Evolutionary conservation across 2,797 vertebrate species (phyloP), one percentile per base, ranked within the genome.

Genomic region (Smutsia gigantea): DNA sequence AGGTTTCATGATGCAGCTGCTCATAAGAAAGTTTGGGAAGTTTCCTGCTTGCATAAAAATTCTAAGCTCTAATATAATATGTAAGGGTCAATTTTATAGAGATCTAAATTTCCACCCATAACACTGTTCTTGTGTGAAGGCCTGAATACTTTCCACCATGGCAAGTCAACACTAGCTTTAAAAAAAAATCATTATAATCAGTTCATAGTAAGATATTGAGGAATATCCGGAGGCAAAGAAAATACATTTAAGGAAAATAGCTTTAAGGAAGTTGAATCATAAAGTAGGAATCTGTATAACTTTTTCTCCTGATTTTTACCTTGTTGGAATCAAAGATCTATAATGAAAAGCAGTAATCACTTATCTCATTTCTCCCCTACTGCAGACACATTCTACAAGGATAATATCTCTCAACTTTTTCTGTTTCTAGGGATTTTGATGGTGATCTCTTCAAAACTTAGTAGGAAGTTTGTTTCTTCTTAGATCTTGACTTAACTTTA

Each of bases 241-340:
- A 92, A 95, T 96, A n/a, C 18, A 59, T 49, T 46, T 46, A 46
- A 15, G 21, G 7, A 93, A 96, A 96, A 83, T 46, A 82, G 46
- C 31, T 77, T 95, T 81, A 92, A 92, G 34, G 12, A 61, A 83
- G 23, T 17, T 77, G 37, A 96, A 96, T 81, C 29, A 53, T 49
- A 84, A 87, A 92, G 89, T 25, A 79, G 25, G 84, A 61, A 64
- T 94, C 39, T 55, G 18, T 49, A 63, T 34, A 95, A 91, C 9
- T 31, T 87, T 85, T 78, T 91, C 57, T 46, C 25, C 57, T 61
- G 37, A 37, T 77, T 79, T 92, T 92, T 53, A 23, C 51, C 14
- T 77, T 81, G 29, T 75, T 90, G 77, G 9, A 31, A 55, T 29
- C 49, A 87, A 88, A 88, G 68, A 53, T 53, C 78, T 68, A 53